phyloP scores from a whole-genome alignment of 2,797 vertebrate species.

The Eidolon dupreanum region DNA sequence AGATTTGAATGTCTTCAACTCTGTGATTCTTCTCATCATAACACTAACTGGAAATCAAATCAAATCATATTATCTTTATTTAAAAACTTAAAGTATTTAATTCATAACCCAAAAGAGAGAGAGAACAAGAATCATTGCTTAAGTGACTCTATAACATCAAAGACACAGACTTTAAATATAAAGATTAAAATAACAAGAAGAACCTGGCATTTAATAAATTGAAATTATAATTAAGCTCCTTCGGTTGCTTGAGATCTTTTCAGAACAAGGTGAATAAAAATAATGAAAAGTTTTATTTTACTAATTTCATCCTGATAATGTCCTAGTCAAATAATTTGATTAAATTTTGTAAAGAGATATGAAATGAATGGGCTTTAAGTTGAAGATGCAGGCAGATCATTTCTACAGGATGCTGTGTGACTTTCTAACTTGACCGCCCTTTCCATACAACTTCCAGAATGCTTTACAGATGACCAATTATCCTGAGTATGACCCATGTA shows the following conservation, averaged over 20 bases:
- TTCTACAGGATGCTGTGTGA: background rate
- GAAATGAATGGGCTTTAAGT: background rate
- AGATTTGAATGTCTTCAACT: background rate
- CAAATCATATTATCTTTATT: background rate
- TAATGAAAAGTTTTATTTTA: conserved; percentile 8
- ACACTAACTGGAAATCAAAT: background rate
- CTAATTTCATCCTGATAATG: background rate
- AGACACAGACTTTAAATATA: background rate
- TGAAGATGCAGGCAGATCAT: background rate
- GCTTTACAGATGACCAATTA: background rate
- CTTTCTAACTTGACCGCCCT: background rate
- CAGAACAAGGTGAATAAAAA: background rate
- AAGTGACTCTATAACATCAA: background rate
- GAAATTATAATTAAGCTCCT: background rate
- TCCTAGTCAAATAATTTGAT: background rate
- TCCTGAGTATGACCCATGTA: background rate
- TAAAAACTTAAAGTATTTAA: background rate
- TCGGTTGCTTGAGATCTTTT: background rate
- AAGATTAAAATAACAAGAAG: background rate
- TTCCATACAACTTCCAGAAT: background rate
- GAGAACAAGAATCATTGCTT: background rate
- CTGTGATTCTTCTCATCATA: background rate
- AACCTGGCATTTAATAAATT: background rate
- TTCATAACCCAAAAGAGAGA: background rate
- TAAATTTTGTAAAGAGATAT: background rate